A percentile compares a stretch with the other conserved stretches of the same genome.
Evolutionary conservation across 2,888 invertebrate species (phyloP).

Genomic region (Trilocha varians): DNA sequence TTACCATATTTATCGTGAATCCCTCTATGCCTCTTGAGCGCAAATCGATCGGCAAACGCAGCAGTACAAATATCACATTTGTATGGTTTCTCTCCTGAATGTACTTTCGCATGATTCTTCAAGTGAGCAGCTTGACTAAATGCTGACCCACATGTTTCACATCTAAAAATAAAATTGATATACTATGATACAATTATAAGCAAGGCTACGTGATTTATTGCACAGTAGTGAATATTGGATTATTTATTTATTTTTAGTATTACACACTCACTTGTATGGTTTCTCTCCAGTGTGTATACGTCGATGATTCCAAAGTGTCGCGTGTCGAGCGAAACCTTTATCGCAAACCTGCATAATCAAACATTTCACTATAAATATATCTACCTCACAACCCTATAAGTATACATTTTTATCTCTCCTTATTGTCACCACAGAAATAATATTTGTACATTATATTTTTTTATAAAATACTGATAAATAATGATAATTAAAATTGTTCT

Average conservation of each 20-base stretch:
- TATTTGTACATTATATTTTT: too few species aligned
- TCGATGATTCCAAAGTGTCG: constrained; percentile 90
- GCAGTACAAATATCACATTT: constrained; percentile 89
- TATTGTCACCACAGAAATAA: too few species aligned
- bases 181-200: neutral
- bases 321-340: constrained; percentile 90
- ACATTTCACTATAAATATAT: neutral
- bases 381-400: too few species aligned
- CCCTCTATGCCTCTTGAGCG: constrained; percentile 87
- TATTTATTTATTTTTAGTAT: neutral
- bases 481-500: too few species aligned
- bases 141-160: constrained; percentile 90
- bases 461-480: too few species aligned
- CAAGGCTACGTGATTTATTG: neutral
- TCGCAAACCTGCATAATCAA: constrained; percentile 77
- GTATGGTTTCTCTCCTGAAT: constrained; percentile 86
- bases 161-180: constrained; percentile 62
- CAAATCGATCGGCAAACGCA: constrained; percentile 90
- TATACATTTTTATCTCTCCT: too few species aligned
- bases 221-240: neutral
- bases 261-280: constrained; percentile 79
- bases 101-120: constrained; percentile 90
- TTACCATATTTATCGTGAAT: constrained; percentile 90
- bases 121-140: constrained; percentile 92
- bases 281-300: constrained; percentile 92